These are phyloP conservation scores for Fabriciana adippe DNA, from an alignment of 2,888 invertebrate species.

Conservation along the genomic window DNA sequence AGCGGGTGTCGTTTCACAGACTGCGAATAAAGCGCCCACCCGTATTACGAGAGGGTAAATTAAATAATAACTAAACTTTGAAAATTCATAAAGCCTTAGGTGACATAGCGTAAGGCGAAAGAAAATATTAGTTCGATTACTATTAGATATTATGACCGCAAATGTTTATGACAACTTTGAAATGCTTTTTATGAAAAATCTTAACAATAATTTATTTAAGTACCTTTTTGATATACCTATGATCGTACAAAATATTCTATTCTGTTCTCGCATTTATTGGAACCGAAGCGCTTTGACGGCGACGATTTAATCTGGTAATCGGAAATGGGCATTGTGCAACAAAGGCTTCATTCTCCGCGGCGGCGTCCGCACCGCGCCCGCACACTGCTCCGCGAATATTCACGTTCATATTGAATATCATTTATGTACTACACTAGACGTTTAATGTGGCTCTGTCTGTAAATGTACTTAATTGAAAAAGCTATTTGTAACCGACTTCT, in stretches of 20 bases:
- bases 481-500: too few species aligned
- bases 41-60: conserved; percentile 61
- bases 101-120: conserved; percentile 48
- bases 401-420: conserved; percentile 22
- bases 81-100: conserved; percentile 51
- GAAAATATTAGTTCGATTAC: conserved; percentile 63
- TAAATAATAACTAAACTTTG: conserved; percentile 76
- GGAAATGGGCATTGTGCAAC: conserved; percentile 80
- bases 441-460: neutral
- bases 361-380: conserved; percentile 31
- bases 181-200: conserved; percentile 29
- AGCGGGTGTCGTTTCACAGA: conserved; percentile 63
- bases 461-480: neutral
- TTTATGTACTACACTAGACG: conserved; percentile 1
- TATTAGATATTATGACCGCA: conserved; percentile 67
- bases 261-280: conserved; percentile 60
- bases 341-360: conserved; percentile 70
- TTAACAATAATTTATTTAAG: neutral
- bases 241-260: conserved; percentile 46
- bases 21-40: conserved; percentile 50
- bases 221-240: conserved; percentile 12
- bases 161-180: conserved; percentile 55
- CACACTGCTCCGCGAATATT: conserved; percentile 35
- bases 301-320: conserved; percentile 80
- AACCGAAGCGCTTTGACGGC: conserved; percentile 66